Percentiles rank a stretch among this genome's conserved stretches.
Conservation (phyloP, 2,888 invertebrate genomes). For the Drosophila formosana region DNA sequence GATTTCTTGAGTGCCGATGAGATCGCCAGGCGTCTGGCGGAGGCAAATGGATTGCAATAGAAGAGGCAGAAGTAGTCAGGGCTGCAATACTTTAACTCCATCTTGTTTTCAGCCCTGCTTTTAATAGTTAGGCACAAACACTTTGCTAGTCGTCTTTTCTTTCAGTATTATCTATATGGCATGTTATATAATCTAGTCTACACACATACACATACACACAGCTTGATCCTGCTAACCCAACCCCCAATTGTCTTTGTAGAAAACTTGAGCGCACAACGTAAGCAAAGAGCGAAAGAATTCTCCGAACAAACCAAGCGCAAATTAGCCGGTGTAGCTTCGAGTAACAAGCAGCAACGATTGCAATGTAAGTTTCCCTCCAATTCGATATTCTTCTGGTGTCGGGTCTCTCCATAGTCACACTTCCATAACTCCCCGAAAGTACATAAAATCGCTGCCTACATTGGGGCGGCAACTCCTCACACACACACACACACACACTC, state of each 20-base stretch:
- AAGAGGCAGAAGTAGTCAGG: neutral
- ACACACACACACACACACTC: constrained; percentile 7
- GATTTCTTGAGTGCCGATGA: constrained; percentile 87
- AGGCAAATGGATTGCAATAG: constrained; percentile 82
- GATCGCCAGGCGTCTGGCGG: constrained; percentile 83
- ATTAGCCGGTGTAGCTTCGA: constrained; percentile 39
- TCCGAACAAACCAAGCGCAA: constrained; percentile 63
- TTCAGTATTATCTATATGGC: constrained; percentile 65
- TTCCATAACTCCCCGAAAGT: constrained; percentile 7
- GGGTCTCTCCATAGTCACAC: constrained; percentile 29
- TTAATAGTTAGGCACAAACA: constrained; percentile 42
- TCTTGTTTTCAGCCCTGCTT: constrained; percentile 1
- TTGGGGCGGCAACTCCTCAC: constrained; percentile 19
- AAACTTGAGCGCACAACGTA: constrained; percentile 43
- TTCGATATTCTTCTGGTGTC: constrained; percentile 42
- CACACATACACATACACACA: constrained; percentile 21
- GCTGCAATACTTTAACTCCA: neutral
- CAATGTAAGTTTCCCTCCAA: constrained; percentile 57
- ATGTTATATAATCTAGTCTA: constrained; percentile 35
- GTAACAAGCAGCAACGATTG: constrained; percentile 58
- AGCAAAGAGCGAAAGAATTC: constrained; percentile 50
- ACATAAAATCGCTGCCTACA: constrained; percentile 3
- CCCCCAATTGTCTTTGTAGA: constrained; percentile 66
- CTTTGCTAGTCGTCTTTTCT: constrained; percentile 74
- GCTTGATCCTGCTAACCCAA: constrained; percentile 15